Evolutionary conservation across 2,888 invertebrate species (phyloP).

Genomic region (Drosophila parthenogenetica): DNA sequence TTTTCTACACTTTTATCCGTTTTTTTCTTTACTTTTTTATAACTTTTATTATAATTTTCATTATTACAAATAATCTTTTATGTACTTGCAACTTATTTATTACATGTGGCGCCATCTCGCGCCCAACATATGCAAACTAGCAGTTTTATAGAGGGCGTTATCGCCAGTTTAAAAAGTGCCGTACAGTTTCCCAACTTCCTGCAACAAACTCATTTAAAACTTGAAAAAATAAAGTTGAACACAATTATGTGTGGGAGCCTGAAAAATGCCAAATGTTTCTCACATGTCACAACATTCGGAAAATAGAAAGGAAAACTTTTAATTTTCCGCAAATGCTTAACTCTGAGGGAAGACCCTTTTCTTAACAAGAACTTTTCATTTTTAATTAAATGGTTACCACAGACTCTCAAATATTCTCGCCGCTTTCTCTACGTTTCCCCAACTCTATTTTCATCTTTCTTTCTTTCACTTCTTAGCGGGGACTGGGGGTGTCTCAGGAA

Average conservation of each 20-base stretch:
- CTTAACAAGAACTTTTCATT: conserved; percentile 76
- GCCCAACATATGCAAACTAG: not conserved
- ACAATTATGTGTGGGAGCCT: conserved; percentile 43
- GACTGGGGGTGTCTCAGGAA: conserved; percentile 32
- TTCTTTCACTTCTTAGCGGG: not conserved
- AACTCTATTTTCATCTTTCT: conserved; percentile 7
- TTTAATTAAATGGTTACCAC: conserved; percentile 74
- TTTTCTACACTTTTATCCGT: not conserved
- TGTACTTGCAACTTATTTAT: not conserved
- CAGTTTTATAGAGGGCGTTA: not conserved
- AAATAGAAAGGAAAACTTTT: conserved; percentile 68
- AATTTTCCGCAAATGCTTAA: conserved; percentile 69
- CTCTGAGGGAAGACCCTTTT: conserved; percentile 51
- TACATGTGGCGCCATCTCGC: conserved; percentile 11
- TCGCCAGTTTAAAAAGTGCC: not conserved
- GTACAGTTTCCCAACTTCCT: not conserved
- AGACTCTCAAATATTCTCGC: conserved; percentile 24
- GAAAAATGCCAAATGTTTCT: conserved; percentile 49
- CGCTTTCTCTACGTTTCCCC: conserved; percentile 13
- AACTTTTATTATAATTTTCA: conserved; percentile 16
- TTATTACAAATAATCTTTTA: conserved; percentile 30
- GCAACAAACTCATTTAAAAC: conserved; percentile 52
- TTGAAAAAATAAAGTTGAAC: conserved; percentile 52
- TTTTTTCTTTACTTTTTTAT: not conserved
- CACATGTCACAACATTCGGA: conserved; percentile 63